These are phyloP conservation scores for Chiroxiphia lanceolata DNA, from an alignment of 2,797 vertebrate species.

Conservation along the genomic window DNA sequence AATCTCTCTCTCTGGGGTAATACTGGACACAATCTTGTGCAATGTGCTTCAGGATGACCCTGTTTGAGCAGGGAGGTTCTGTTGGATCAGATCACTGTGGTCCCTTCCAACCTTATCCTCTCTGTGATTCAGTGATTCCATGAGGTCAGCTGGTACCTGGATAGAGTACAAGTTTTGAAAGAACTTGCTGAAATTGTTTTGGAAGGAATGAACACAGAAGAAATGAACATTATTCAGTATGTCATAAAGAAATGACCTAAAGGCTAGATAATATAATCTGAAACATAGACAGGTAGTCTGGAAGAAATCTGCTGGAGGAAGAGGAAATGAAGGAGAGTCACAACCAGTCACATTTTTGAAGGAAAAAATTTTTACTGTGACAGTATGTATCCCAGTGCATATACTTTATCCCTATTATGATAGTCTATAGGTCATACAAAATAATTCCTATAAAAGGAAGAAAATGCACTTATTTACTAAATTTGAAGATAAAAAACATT, in stretches of 20 bases:
- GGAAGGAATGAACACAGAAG: background rate
- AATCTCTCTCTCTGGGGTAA: background rate
- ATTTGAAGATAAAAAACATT: background rate
- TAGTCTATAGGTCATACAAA: background rate
- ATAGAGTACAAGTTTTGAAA: background rate
- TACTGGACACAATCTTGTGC: background rate
- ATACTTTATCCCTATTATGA: background rate
- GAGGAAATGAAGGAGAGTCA: background rate
- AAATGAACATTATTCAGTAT: background rate
- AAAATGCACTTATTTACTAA: background rate
- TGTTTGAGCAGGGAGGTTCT: background rate
- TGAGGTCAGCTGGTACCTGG: background rate
- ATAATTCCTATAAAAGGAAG: background rate
- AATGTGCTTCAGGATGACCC: background rate
- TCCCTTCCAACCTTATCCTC: background rate
- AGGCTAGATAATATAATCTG: background rate
- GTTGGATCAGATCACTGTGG: background rate
- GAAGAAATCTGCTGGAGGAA: background rate
- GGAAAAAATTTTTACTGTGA: background rate
- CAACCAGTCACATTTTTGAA: background rate
- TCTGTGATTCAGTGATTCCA: background rate
- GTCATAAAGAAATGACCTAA: background rate
- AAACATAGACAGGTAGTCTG: background rate
- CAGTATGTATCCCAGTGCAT: background rate
- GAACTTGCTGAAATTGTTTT: background rate